phyloP scores from a whole-genome alignment of 92 coral and sea anemone genomes.

The Siderastrea radians region DNA sequence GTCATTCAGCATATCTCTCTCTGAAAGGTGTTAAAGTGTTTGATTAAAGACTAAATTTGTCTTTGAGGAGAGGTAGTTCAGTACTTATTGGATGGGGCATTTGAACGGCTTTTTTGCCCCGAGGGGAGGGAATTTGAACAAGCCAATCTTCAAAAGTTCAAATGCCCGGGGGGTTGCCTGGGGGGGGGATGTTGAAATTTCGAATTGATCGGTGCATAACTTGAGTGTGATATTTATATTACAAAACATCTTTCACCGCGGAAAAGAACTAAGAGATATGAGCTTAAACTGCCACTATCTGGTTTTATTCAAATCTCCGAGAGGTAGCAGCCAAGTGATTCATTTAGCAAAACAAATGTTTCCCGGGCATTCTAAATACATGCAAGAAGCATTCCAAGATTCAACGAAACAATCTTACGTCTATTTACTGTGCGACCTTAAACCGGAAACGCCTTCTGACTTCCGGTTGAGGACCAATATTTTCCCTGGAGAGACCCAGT shows the following conservation, averaged over 20 bases:
- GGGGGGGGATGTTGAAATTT: too few species aligned
- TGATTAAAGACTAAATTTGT: too few species aligned
- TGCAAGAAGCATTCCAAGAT: conserved; percentile 57
- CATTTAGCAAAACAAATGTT: conserved; percentile 56
- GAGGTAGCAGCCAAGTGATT: conserved; percentile 69
- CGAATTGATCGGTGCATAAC: too few species aligned
- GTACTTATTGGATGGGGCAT: too few species aligned
- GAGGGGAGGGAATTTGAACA: too few species aligned
- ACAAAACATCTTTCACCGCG: not conserved
- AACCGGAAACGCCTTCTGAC: conserved; percentile 59
- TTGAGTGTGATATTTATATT: too few species aligned
- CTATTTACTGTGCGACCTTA: conserved; percentile 62
- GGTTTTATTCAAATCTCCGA: conserved; percentile 34
- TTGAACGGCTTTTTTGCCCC: too few species aligned
- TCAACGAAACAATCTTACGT: conserved; percentile 58
- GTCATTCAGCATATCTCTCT: too few species aligned
- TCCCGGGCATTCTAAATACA: conserved; percentile 24
- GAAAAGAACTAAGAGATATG: conserved; percentile 48
- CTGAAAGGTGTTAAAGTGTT: too few species aligned
- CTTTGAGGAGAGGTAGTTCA: too few species aligned
- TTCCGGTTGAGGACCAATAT: conserved; percentile 48
- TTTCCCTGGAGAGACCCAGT: conserved; percentile 63
- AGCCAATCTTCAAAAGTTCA: too few species aligned
- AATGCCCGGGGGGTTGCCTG: too few species aligned
- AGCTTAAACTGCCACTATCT: not conserved